Percentiles rank a stretch among this genome's conserved stretches.
These are phyloP conservation scores for Standfussiana lucernea DNA, from an alignment of 2,888 invertebrate species.

Conservation along the genomic window DNA sequence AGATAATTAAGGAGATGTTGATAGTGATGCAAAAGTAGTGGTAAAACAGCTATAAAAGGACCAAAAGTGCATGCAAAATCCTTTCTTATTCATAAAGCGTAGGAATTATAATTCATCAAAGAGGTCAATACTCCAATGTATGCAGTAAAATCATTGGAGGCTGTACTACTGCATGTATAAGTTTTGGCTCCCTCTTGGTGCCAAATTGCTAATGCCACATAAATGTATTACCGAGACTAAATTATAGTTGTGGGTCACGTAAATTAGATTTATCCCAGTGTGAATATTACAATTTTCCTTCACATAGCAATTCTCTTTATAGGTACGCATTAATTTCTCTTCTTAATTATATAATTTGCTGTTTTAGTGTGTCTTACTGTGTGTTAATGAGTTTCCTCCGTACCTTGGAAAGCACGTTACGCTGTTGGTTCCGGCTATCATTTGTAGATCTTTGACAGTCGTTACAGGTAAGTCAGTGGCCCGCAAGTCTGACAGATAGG, in stretches of 20 bases:
- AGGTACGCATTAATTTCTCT: neutral
- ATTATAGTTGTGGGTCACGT: slow-evolving; percentile 28
- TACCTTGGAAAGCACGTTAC: too few relatives aligned
- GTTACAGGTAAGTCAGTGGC: too few relatives aligned
- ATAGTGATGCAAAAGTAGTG: neutral
- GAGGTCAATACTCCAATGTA: slow-evolving; percentile 19
- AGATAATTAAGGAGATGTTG: neutral
- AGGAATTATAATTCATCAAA: neutral
- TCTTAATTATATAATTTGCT: too few relatives aligned
- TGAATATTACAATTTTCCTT: neutral
- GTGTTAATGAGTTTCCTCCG: neutral
- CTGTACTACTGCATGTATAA: neutral
- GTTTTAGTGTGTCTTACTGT: too few relatives aligned
- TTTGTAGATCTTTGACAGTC: too few relatives aligned
- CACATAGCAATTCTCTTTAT: neutral
- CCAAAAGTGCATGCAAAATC: neutral
- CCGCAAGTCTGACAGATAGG: too few relatives aligned
- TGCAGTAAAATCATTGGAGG: slow-evolving; percentile 28
- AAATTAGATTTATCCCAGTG: slow-evolving; percentile 7
- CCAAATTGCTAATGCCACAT: slow-evolving; percentile 49
- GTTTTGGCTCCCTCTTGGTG: slow-evolving; percentile 27
- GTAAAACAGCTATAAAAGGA: neutral
- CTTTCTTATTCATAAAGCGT: neutral
- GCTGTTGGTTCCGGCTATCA: too few relatives aligned
- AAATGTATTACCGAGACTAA: slow-evolving; percentile 42